A percentile compares a stretch with the other conserved stretches of the same genome.
These are phyloP conservation scores for Spisula solida DNA, from an alignment of 2,888 invertebrate species.

Conservation along the genomic window DNA sequence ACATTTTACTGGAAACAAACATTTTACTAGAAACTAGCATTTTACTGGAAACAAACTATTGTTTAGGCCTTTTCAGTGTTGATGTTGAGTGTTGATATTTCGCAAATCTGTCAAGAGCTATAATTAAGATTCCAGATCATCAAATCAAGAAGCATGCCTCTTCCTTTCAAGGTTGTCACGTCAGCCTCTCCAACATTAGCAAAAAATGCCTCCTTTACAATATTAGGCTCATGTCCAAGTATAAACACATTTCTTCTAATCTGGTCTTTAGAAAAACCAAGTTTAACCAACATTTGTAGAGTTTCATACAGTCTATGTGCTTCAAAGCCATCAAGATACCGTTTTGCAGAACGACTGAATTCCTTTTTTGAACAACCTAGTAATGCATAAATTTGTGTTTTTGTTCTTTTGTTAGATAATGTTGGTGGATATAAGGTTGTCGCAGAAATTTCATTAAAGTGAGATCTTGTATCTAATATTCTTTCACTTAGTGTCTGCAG, in stretches of 20 bases:
- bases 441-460: conserved; percentile 3
- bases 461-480: conserved; percentile 30
- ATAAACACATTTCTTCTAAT: conserved; percentile 33
- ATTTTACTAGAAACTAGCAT: no score
- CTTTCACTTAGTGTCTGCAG: neutral
- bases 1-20: no score
- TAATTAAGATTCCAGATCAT: conserved; percentile 31
- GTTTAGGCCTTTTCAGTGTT: no score
- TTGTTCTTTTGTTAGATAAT: neutral
- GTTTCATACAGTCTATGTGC: neutral
- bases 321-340: neutral
- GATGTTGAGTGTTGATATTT: no score
- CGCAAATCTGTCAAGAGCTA: neutral
- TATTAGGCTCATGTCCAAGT: conserved; percentile 6
- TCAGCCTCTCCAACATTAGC: neutral
- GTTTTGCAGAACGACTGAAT: neutral
- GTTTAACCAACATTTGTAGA: neutral
- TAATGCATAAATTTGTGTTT: neutral
- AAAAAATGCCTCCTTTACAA: neutral
- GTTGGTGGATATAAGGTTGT: neutral
- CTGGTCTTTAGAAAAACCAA: conserved; percentile 15
- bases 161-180: neutral
- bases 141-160: conserved; percentile 22
- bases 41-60: no score
- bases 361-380: conserved; percentile 6